Base-by-base conservation (phyloP, 2,888 invertebrate genomes). In the Aspidiotus rigidus region DNA sequence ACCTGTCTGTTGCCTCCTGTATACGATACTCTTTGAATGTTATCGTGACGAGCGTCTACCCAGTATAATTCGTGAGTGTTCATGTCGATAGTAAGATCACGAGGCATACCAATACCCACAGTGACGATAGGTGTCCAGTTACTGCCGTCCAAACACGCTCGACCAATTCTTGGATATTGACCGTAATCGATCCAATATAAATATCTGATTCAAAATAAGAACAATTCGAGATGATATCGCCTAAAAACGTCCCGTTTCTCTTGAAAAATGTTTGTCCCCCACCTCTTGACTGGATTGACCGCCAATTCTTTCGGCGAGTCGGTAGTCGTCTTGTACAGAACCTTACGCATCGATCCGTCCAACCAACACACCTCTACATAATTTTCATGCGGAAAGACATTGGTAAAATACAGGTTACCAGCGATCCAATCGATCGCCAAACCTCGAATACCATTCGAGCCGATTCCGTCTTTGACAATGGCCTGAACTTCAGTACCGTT, bases 161-260 rank as follows among this genome's bases (percentile, higher is more conserved):
- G 90, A 0, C 93, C 95, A 70, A 97, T 94, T 73, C 90, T 85
- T 0, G 96, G 96, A 78, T 93, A 93, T 77, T 96, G 96, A 0
- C 98, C 98, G 75, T 93, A 93, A 78, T 98, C 97, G 73, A 96
- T 93, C 98, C 98, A 99, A 78, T 98, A 99, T 1, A 99, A 80
- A 54, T 90, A 82, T 71, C 93, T 81, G 57, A 53, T n/a, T 13
- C n/a, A n/a, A n/a, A 42, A 56, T 40, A 10, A 41, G 53, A 49
- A 41, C 28, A 28, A 28, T 28, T 28, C 5, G 28, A 28, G 28
- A 28, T 28, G 5, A 28, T 3, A 1, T 28, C 28, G 5, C 28
- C 28, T 28, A 28, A 28, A 28, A 28, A 1, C 28, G 5, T 28
- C 28, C 1, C 28, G 28, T 5, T 28, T 28, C 28, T 3, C 5